Conservation (phyloP, 2,888 invertebrate species). For the Amblyteles armatorius region DNA sequence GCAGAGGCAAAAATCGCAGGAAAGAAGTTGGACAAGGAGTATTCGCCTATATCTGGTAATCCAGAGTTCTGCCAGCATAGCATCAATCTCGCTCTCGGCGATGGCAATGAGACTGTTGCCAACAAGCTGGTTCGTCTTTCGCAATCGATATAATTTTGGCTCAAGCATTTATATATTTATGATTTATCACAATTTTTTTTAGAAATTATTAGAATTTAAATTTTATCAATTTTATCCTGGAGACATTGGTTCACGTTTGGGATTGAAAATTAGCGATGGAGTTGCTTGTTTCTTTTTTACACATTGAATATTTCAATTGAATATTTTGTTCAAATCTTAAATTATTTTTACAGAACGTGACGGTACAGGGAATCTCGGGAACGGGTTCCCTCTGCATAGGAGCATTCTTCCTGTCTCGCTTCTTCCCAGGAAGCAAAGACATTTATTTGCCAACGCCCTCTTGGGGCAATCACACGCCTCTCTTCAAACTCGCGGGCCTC, state of each 20-base stretch:
- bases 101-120: conserved; percentile 88
- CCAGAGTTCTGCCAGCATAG: conserved; percentile 94
- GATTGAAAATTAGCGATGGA: not conserved
- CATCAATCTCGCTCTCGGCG: conserved; percentile 95
- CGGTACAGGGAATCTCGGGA: conserved; percentile 95
- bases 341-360: conserved; percentile 86
- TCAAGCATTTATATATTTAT: conserved; percentile 11
- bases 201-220: not conserved
- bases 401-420: conserved; percentile 93
- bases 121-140: conserved; percentile 89
- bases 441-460: conserved; percentile 96
- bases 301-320: not conserved
- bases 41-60: conserved; percentile 95
- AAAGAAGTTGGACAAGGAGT: conserved; percentile 95
- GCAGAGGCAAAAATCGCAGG: conserved; percentile 92
- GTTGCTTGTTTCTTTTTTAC: not conserved
- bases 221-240: not conserved
- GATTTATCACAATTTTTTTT: not conserved
- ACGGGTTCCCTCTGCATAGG: conserved; percentile 98
- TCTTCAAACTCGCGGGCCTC: conserved; percentile 95
- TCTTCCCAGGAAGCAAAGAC: conserved; percentile 92
- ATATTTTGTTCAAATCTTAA: conserved; percentile 11
- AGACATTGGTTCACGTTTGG: not conserved
- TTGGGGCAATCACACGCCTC: conserved; percentile 99
- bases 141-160: not conserved